These are phyloP conservation scores for Chamaea fasciata DNA, from an alignment of 2,113 vertebrate species.

Conservation along the genomic window DNA sequence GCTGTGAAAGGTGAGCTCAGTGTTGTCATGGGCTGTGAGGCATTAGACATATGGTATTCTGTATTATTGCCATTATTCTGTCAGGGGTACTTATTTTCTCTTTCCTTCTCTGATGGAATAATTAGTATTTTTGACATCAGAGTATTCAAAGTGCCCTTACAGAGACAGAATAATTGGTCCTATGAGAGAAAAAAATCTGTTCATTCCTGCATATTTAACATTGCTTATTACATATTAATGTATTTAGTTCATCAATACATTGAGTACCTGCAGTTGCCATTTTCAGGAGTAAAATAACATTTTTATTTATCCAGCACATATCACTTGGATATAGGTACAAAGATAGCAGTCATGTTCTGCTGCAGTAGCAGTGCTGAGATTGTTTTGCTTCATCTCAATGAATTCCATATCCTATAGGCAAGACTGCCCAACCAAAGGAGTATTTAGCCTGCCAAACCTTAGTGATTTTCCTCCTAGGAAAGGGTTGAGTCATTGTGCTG, in stretches of 20 bases:
- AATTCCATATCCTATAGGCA: neutral
- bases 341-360: neutral
- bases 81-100: neutral
- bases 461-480: neutral
- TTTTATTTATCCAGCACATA: neutral
- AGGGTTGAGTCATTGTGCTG: neutral
- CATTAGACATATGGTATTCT: neutral
- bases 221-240: neutral
- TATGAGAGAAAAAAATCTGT: neutral
- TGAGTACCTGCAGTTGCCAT: neutral
- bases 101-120: neutral
- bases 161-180: neutral
- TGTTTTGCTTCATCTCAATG: neutral
- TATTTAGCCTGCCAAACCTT: neutral
- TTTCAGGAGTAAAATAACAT: neutral
- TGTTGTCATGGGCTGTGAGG: neutral
- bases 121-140: too few relatives aligned
- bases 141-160: neutral
- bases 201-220: neutral
- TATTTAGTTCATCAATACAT: neutral
- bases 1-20: neutral
- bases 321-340: neutral
- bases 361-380: neutral
- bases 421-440: neutral
- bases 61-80: neutral